Base-by-base conservation (phyloP, 2,888 invertebrate genomes). In the Cheilosia urbana region DNA sequence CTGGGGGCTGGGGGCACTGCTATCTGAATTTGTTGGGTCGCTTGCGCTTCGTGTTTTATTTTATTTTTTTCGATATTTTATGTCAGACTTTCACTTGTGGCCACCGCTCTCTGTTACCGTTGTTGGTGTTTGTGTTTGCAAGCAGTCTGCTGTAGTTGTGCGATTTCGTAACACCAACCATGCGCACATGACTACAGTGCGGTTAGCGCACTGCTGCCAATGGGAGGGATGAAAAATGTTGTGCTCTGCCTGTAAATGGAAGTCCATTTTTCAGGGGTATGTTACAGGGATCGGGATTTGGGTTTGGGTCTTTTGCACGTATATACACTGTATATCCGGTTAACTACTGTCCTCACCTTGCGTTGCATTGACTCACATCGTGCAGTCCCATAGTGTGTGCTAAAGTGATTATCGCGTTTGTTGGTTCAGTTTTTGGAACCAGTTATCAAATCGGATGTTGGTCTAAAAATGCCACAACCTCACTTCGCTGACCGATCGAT, bases 21-120 rank as follows among this genome's bases (percentile, higher is more conserved):
- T 57, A 63, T 45, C 63, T 83, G 24, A 73, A 57, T 76, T 69
- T 30, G 63, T 58, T 45, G 62, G 55, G 63, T 68, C 49, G 62
- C 9, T 63, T n/a, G 62, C 49, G 62, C 9, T 63, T n/a, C 53
- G 4, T 4, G 37, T 37, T 37, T 13, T 37, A 13, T 83, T 30
- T 51, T 2, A 6, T 65, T 55, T 51, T 75, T 60, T 60, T 66
- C 53, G 58, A 84, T 84, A 71, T 76, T 80, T 81, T 63, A 76
- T 63, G 85, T 81, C 85, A 76, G 69, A 85, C 85, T 85, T 85
- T 85, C 85, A 85, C 85, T 85, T 85, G 81, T 55, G 76, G 65
- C 58, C 34, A 57, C 24, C 60, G 76, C 60, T 66, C 57, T 27
- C 9, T 30, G 9, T 9, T 24, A 2, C 2, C 51, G 79, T 24